These are phyloP conservation scores for Okapia johnstoni DNA, from an alignment of 2,113 vertebrate species.

Conservation along the genomic window DNA sequence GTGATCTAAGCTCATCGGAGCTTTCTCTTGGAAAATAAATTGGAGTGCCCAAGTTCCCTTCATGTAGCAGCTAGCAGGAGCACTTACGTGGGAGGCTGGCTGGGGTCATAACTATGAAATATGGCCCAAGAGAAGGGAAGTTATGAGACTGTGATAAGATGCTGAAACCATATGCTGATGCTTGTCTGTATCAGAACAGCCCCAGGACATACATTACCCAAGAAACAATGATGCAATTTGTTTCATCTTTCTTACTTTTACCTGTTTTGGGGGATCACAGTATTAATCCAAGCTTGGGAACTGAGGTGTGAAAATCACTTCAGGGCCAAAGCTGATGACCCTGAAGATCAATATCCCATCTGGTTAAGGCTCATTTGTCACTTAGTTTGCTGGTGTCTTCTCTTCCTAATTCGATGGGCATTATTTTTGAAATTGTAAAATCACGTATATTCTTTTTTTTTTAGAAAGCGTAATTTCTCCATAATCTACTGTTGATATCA, in stretches of 20 bases:
- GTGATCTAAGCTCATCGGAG: too few species aligned
- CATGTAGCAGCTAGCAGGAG: not conserved
- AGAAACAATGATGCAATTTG: rapidly evolving
- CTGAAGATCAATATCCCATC: not conserved
- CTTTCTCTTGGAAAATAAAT: not conserved
- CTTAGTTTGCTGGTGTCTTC: not conserved
- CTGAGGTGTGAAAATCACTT: not conserved
- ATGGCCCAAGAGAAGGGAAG: not conserved
- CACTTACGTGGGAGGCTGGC: not conserved
- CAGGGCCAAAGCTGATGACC: not conserved
- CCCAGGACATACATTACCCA: not conserved
- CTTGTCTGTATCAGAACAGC: not conserved
- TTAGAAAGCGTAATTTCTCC: not conserved
- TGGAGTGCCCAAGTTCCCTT: not conserved
- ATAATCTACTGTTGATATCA: not conserved
- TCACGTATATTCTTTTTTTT: not conserved
- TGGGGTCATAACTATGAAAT: not conserved
- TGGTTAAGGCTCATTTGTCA: not conserved
- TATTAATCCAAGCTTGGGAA: not conserved
- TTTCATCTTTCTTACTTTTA: not conserved
- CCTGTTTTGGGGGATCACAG: rapidly evolving
- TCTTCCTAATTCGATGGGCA: not conserved
- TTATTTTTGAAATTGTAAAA: not conserved
- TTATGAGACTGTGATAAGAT: too few species aligned
- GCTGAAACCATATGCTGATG: not conserved